Base-by-base conservation (phyloP, 1,140 invertebrate genomes). In the Caerostris extrusa region DNA sequence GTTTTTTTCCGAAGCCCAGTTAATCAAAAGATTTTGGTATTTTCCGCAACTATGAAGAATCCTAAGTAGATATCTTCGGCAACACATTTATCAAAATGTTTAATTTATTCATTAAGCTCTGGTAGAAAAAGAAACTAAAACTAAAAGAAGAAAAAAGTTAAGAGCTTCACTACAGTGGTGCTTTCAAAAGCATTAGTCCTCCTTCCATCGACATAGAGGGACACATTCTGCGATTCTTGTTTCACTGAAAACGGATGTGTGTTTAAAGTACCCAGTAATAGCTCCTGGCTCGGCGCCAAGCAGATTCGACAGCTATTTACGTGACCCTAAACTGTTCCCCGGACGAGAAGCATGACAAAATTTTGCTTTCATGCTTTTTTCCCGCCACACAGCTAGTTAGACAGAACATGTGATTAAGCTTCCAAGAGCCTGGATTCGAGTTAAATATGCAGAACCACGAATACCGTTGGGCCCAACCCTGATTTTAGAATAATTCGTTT, bases 381-480 rank as follows among this genome's bases (percentile, higher is more conserved):
- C 12, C 19, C 34, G 53, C 50, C 50, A 77, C 71, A 77, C 71
- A 50, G 34, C 34, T 50, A 12, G 34, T 14, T 50, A 77, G 5
- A 50, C 12, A 50, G 71, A 77, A 77, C 34, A 50, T 12, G 50
- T 77, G 71, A 77, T 77, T 77, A 53, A 12, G 3, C 12, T 34
- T 19, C 50, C 53, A 77, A 77, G 34, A 50, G 14, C 2, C 8
- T 77, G 3, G 71, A 4, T 17, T 14, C 8, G 34, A 77, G 10
- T 77, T 77, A 77, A 77, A 77, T 77, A 77, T 77, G 34, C 50
- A 77, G 71, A 77, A 12, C 34, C 71, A 77, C 5, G 50, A 12
- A 3, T 34, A 34, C 19, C 12, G 10, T 10, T 10, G 5, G 19
- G 71, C 71, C 71, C 71, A 5, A 77, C 71, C 71, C 34, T 50